These are phyloP conservation scores for Furcula furcula DNA, from an alignment of 2,888 invertebrate species.

Conservation along the genomic window DNA sequence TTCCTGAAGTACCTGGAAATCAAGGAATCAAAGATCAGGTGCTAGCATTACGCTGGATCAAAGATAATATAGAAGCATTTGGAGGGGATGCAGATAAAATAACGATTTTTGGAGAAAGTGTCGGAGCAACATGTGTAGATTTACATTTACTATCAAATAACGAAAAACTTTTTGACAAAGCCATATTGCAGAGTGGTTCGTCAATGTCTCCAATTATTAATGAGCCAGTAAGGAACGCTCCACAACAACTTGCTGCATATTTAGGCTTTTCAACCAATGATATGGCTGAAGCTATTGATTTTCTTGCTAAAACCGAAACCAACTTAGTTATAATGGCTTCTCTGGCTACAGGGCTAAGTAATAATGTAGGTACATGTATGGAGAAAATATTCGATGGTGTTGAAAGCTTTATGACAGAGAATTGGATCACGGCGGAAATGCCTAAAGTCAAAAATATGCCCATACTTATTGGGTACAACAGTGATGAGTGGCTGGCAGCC, in stretches of 20 bases:
- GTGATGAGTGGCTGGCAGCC: not conserved
- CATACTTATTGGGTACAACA: constrained; percentile 48
- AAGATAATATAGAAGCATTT: constrained; percentile 49
- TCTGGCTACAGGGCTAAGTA: constrained; percentile 16
- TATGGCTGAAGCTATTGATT: constrained; percentile 35
- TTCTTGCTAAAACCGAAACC: constrained; percentile 30
- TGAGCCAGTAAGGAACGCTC: constrained; percentile 33
- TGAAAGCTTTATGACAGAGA: constrained; percentile 40
- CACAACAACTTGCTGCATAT: constrained; percentile 39
- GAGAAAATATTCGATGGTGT: constrained; percentile 45
- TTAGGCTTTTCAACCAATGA: constrained; percentile 33
- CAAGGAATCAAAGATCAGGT: constrained; percentile 58
- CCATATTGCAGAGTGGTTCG: constrained; percentile 50
- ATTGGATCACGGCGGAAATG: constrained; percentile 35
- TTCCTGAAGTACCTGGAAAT: constrained; percentile 49
- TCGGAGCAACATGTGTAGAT: constrained; percentile 48
- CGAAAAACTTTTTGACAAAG: constrained; percentile 41
- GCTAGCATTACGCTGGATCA: constrained; percentile 50
- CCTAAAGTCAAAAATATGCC: constrained; percentile 41
- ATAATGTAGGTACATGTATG: constrained; percentile 42
- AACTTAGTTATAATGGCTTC: constrained; percentile 35
- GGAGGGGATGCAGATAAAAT: constrained; percentile 50
- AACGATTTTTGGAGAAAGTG: constrained; percentile 49
- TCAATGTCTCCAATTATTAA: constrained; percentile 29
- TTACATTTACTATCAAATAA: constrained; percentile 43